These are phyloP conservation scores for Catharus bicknelli DNA, from an alignment of 2,113 vertebrate species.

Conservation along the genomic window DNA sequence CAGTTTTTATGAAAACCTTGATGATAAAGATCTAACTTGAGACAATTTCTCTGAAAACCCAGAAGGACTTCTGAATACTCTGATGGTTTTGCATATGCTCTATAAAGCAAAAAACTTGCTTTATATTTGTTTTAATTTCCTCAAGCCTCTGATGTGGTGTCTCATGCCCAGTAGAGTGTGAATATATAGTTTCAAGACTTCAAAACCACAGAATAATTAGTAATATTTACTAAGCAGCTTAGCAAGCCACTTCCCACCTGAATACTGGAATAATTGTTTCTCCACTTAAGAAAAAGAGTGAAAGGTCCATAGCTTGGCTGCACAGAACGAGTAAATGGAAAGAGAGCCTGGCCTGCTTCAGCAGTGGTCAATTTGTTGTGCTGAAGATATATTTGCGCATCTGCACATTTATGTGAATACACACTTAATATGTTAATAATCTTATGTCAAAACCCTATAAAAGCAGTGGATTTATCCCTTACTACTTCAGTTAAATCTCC, in stretches of 20 bases:
- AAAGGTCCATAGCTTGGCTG: not conserved
- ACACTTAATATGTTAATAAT: not conserved
- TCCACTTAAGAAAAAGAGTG: not conserved
- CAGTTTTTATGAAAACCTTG: not conserved
- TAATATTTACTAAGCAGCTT: not conserved
- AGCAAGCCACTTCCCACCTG: not conserved
- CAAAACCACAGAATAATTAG: constrained; percentile 14
- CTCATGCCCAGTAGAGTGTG: not conserved
- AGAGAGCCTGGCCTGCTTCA: fast-evolving
- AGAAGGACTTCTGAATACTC: not conserved
- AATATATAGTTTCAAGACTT: not conserved
- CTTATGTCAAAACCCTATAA: not conserved
- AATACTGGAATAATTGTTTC: not conserved
- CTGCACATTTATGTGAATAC: not conserved
- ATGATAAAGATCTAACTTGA: not conserved
- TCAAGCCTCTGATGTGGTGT: constrained; percentile 4
- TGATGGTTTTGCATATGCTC: not conserved
- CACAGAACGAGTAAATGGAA: not conserved
- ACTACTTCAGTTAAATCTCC: not conserved
- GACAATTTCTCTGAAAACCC: constrained; percentile 1
- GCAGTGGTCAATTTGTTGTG: not conserved
- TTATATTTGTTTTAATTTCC: constrained; percentile 29
- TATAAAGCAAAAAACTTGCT: constrained; percentile 1
- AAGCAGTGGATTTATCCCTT: not conserved
- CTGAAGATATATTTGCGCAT: not conserved